Base-by-base conservation (phyloP, 2,888 invertebrate genomes). In the Germaria angustata region DNA sequence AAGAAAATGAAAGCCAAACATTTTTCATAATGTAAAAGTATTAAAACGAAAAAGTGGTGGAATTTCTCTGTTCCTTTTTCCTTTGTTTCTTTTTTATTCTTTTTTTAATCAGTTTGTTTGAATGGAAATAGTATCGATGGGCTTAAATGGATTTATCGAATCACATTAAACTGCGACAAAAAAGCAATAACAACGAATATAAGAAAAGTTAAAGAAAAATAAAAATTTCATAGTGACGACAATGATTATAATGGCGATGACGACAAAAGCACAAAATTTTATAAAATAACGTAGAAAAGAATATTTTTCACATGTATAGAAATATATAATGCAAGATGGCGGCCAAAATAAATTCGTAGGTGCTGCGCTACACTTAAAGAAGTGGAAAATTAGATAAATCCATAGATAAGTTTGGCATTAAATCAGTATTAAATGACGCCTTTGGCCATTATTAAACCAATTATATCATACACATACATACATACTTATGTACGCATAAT, bases 301-400 rank as follows among this genome's bases (percentile, higher is more conserved):
- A 4, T 1, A 59, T n/a, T n/a, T n/a, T n/a, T n/a, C n/a, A n/a
- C n/a, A 41, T 4, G n/a, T 39, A 57, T n/a, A 41, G 7, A 22
- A 68, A n/a, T 59, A 65, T 61, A 77, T 69, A 59, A 69, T 66
- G 66, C 59, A 76, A 76, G 76, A 80, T 79, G 75, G 79, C 71
- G 66, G 82, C 78, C 77, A 73, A 59, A 57, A 41, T 24, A 78
- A 34, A 28, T 51, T 24, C 13, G 7, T 59, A 59, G 46, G 59
- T 39, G 17, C 24, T 11, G 24, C 5, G 13, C 0, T 36, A 46
- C 57, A 36, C 22, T 22, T 44, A 17, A 44, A 55, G n/a, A 68
- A 53, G 53, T 49, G 8, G 32, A 9, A 6, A 7, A 15, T 8
- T 0, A 15, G 5, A 8, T 36, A 36, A 5, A 36, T 36, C n/a